phyloP scores from a whole-genome alignment of 2,113 vertebrate species.

The Ellobius talpinus region DNA sequence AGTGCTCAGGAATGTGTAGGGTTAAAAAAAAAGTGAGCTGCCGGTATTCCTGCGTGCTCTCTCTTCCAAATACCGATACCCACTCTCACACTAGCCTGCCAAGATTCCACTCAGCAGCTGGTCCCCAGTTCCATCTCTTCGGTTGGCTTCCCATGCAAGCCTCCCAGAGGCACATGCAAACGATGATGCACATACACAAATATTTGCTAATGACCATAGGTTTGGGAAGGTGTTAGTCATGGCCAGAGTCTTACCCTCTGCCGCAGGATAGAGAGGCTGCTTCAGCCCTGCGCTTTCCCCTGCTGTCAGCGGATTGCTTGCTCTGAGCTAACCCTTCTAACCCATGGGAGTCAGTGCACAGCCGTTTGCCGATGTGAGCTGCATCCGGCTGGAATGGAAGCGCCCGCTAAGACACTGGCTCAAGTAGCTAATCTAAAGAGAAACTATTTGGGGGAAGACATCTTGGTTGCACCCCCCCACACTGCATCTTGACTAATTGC shows the following conservation, averaged over 20 bases:
- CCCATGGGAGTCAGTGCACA: slow-evolving; percentile 73
- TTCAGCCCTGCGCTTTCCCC: slow-evolving; percentile 61
- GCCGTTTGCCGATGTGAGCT: slow-evolving; percentile 64
- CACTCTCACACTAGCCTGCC: slow-evolving; percentile 78
- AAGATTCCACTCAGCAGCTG: slow-evolving; percentile 84
- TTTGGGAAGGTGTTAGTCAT: slow-evolving; percentile 81
- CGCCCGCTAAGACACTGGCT: slow-evolving; percentile 64
- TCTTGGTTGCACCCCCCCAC: slow-evolving; percentile 78
- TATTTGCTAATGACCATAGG: slow-evolving; percentile 68
- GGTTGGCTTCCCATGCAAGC: slow-evolving; percentile 77
- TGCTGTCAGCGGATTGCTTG: slow-evolving; percentile 68
- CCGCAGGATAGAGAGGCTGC: slow-evolving; percentile 59
- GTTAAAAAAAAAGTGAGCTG: slow-evolving; percentile 81
- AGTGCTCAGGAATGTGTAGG: slow-evolving; percentile 74
- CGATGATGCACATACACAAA: slow-evolving; percentile 72
- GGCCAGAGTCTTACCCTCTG: slow-evolving; percentile 56
- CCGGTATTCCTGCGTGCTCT: slow-evolving; percentile 68
- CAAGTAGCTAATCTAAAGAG: slow-evolving; percentile 60
- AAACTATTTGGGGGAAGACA: slow-evolving; percentile 78
- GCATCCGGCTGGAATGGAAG: slow-evolving; percentile 55
- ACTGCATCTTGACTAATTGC: slow-evolving; percentile 76
- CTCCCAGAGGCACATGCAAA: slow-evolving; percentile 69
- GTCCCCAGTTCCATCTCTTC: slow-evolving; percentile 77
- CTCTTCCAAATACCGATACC: slow-evolving; percentile 79
- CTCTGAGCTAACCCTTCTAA: slow-evolving; percentile 78